Conservation (phyloP, 2,888 invertebrate species). For the Cryptus armator region DNA sequence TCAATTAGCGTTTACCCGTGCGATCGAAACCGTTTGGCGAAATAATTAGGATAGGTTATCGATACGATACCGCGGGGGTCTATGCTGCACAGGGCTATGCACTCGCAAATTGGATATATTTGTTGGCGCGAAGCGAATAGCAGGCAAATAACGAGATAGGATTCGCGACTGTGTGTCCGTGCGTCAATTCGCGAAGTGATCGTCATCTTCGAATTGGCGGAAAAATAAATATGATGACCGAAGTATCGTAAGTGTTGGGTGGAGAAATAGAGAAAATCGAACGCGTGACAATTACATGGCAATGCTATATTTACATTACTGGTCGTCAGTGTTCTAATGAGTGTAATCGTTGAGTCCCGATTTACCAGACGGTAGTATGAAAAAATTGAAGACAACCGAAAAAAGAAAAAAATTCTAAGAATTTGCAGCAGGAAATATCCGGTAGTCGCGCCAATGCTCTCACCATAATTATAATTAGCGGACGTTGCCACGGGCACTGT, state of each 20-base stretch:
- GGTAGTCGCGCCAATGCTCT: constrained; percentile 7
- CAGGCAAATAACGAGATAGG: constrained; percentile 36
- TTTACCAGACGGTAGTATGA: neutral
- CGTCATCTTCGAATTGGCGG: neutral
- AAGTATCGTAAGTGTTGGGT: neutral
- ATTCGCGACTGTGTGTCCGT: constrained; percentile 15
- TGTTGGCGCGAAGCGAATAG: constrained; percentile 58
- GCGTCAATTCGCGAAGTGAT: neutral
- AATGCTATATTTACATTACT: neutral
- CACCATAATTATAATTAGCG: constrained; percentile 53
- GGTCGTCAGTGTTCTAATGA: constrained; percentile 1
- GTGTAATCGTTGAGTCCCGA: constrained; percentile 20
- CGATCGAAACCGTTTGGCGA: constrained; percentile 58
- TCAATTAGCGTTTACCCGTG: constrained; percentile 66
- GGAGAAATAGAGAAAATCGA: neutral
- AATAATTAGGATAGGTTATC: constrained; percentile 63
- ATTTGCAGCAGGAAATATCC: neutral
- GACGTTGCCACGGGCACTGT: constrained; percentile 16
- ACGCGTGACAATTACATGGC: neutral
- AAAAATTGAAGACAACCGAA: neutral
- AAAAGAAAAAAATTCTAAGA: neutral
- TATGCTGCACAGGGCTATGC: constrained; percentile 22
- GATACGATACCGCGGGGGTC: constrained; percentile 38
- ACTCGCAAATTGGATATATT: constrained; percentile 69
- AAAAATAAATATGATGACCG: neutral